A percentile compares a stretch with the other conserved stretches of the same genome.
phyloP scores from a whole-genome alignment of 2,797 vertebrate genomes.

The Karalla daura region DNA sequence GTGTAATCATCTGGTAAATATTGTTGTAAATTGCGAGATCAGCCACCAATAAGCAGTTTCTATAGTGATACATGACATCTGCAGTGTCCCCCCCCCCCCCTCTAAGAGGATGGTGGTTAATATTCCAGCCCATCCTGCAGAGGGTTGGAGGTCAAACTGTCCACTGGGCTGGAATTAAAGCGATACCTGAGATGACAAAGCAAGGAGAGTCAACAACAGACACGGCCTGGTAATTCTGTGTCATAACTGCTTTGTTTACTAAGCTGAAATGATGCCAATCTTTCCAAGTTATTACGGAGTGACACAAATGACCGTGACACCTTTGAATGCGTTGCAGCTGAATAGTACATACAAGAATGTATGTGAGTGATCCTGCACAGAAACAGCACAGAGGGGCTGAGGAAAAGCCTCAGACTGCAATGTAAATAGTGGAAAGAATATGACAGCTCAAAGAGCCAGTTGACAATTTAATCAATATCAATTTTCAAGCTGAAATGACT shows the following conservation, averaged over 20 bases:
- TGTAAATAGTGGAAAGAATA: neutral
- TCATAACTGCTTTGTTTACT: neutral
- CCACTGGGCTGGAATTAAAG: neutral
- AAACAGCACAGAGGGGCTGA: neutral
- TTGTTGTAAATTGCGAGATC: no score
- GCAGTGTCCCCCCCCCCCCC: no score
- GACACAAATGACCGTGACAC: neutral
- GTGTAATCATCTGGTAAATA: no score
- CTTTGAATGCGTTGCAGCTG: neutral
- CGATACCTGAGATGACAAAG: neutral
- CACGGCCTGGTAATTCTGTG: neutral
- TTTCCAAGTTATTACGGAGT: neutral
- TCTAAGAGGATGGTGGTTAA: neutral
- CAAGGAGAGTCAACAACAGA: neutral
- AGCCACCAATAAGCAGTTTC: no score
- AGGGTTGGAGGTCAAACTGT: slow-evolving; percentile 2
- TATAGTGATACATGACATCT: neutral
- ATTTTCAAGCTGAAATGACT: neutral
- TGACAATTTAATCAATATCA: neutral
- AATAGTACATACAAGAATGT: neutral
- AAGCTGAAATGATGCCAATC: neutral
- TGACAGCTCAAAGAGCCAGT: neutral
- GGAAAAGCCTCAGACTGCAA: neutral
- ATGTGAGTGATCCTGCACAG: neutral
- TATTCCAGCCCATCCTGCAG: neutral